These are phyloP conservation scores for Agapornis roseicollis DNA, from an alignment of 2,113 vertebrate genomes.

Conservation along the genomic window DNA sequence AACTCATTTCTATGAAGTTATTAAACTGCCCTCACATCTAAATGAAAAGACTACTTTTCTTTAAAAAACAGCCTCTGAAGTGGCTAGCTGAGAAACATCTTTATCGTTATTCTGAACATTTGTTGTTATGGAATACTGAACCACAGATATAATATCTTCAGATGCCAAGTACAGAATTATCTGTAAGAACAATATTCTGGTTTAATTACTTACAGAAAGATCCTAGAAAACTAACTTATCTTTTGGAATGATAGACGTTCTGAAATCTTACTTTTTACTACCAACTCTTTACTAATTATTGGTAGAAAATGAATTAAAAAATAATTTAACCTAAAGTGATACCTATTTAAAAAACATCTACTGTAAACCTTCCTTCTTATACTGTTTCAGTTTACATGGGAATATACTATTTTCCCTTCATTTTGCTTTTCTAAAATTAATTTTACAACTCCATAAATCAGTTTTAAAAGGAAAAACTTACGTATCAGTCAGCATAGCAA, in stretches of 20 bases:
- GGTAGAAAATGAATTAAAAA: background rate
- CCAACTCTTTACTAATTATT: background rate
- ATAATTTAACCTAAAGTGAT: background rate
- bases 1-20: background rate
- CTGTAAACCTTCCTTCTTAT: background rate
- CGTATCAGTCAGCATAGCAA: background rate
- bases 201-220: background rate
- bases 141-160: background rate
- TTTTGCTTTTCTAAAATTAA: background rate
- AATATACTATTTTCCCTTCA: background rate
- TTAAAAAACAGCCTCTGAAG: background rate
- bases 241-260: background rate
- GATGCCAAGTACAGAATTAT: background rate
- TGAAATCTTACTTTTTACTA: background rate
- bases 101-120: background rate
- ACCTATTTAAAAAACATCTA: background rate
- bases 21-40: background rate
- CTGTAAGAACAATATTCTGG: background rate
- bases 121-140: background rate
- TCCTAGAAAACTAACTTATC: background rate
- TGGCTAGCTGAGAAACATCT: background rate
- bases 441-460: background rate
- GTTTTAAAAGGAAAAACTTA: background rate
- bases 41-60: background rate
- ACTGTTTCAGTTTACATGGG: background rate